Conservation (phyloP, 2,113 vertebrate species). For the Spea bombifrons region DNA sequence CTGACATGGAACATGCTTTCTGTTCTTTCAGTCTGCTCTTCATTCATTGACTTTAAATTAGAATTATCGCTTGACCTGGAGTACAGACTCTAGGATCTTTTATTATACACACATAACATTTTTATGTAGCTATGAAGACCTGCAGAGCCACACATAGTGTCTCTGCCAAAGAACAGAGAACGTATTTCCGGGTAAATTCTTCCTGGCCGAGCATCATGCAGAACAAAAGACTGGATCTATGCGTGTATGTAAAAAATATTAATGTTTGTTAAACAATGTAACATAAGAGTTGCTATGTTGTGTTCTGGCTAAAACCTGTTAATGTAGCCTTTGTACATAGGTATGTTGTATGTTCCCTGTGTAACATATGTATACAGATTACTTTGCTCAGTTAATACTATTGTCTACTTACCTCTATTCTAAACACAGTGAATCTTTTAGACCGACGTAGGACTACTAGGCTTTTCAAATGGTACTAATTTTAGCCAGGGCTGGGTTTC, state of each 20-base stretch:
- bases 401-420: not conserved
- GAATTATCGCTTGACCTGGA: not conserved
- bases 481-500: too few species aligned
- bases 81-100: not conserved
- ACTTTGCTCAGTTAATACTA: too few species aligned
- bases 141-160: conserved; percentile 23
- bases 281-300: conserved; percentile 30
- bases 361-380: conserved; percentile 21
- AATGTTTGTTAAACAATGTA: conserved; percentile 26
- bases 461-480: not conserved
- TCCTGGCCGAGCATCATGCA: not conserved
- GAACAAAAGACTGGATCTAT: not conserved
- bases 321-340: conserved; percentile 11
- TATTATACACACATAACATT: not conserved
- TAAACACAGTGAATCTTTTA: not conserved
- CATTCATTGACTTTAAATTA: not conserved
- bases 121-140: conserved; percentile 6
- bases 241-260: conserved; percentile 30
- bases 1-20: not conserved
- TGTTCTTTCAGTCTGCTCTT: not conserved
- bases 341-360: conserved; percentile 8
- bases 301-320: not conserved
- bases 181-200: not conserved
- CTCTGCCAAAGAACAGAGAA: conserved; percentile 39
- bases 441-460: not conserved